Evolutionary conservation across 2,797 vertebrate genomes (phyloP).

Genomic region (Chrysocyon brachyurus): DNA sequence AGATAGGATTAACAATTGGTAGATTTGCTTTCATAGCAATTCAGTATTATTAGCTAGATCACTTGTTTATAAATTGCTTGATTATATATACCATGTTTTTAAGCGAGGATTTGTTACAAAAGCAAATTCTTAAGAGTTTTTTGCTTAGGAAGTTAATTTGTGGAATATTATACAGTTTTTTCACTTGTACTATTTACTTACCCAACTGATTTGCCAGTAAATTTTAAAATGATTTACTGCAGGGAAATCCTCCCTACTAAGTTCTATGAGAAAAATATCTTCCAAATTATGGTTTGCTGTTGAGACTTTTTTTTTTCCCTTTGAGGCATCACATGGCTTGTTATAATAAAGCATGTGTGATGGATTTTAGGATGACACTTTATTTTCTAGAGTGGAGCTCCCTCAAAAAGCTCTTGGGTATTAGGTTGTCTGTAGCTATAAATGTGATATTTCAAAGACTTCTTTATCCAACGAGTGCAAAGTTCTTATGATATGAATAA

Average conservation of each 20-base stretch:
- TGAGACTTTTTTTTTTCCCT: neutral
- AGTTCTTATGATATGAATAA: slow-evolving; percentile 68
- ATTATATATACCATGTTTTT: neutral
- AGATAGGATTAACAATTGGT: slow-evolving; percentile 41
- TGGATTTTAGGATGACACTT: slow-evolving; percentile 73
- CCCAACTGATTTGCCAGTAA: slow-evolving; percentile 32
- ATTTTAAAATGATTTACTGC: slow-evolving; percentile 50
- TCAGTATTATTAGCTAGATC: slow-evolving; percentile 50
- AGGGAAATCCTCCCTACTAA: neutral
- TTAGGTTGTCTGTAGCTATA: slow-evolving; percentile 67
- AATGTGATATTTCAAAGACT: slow-evolving; percentile 62
- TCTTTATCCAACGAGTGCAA: slow-evolving; percentile 62
- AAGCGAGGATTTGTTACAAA: slow-evolving; percentile 14
- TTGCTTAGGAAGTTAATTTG: slow-evolving; percentile 45
- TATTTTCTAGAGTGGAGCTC: slow-evolving; percentile 69
- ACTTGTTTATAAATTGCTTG: slow-evolving; percentile 59
- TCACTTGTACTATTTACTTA: slow-evolving; percentile 14
- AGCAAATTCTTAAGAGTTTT: slow-evolving; percentile 9
- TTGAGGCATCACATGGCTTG: slow-evolving; percentile 27
- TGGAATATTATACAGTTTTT: neutral
- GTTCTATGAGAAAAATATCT: slow-evolving; percentile 15
- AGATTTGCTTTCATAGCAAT: slow-evolving; percentile 62
- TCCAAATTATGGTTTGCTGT: slow-evolving; percentile 47
- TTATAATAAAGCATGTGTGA: slow-evolving; percentile 69
- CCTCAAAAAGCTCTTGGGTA: slow-evolving; percentile 68